Evolutionary conservation across 2,113 vertebrate species (phyloP), one percentile per base, ranked within the genome.

Genomic region (Choloepus hoffmanni): DNA sequence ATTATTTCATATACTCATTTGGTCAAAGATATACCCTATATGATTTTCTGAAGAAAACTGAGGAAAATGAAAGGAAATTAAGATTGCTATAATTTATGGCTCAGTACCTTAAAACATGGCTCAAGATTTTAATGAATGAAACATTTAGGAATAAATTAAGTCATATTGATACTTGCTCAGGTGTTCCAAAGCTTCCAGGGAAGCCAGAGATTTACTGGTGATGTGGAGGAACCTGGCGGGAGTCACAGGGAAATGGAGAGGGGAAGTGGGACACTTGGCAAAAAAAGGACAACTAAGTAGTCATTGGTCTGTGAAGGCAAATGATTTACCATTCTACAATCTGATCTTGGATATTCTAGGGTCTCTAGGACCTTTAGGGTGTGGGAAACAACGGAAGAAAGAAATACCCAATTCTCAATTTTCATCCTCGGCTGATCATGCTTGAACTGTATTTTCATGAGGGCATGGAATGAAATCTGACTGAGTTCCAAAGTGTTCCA

Each of bases 71-170:
- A 62, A 74, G 60, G 18, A 55, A 85, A 43, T 68, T 90, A 81
- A 40, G 28, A 36, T 87, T 79, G 60, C 1, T 83, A 3, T 70
- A n/a, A 40, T 43, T 18, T 73, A 50, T 92, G 85, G 23, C 50
- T 8, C 73, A 43, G 14, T 86, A 12, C 58, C 15, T 85, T 79
- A 73, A 90, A 86, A 58, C 7, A 3, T 50, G 40, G 18, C 19
- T 83, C 45, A 81, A 11, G 33, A 94, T 94, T 92, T 65, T 90
- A 53, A 53, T 76, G 33, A 85, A 68, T 70, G 94, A 68, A 70
- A 28, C 18, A 24, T 55, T 26, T 30, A 85, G 1, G 33, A 81
- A 62, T 33, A n/a, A 9, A 43, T 30, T 36, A 63, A 45, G 36
- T 55, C 16, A 50, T 67, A 86, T 70, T 1, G 30, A 1, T 65